These are phyloP conservation scores for Enteromius thamalakanensis DNA, from an alignment of 2,797 vertebrate species.

Conservation along the genomic window DNA sequence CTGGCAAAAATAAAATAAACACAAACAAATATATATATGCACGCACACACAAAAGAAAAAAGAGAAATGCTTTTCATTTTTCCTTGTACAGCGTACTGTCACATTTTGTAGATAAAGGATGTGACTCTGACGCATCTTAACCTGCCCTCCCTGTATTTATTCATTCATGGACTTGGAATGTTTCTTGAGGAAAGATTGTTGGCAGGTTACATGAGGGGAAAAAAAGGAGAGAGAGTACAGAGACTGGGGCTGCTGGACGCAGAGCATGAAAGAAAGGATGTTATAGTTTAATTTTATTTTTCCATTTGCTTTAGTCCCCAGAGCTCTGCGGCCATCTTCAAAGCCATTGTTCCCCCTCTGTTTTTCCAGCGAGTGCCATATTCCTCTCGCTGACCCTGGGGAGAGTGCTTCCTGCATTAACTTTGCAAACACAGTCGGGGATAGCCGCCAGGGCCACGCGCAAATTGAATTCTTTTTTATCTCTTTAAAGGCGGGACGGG, in stretches of 20 bases:
- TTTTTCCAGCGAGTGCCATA: slow-evolving; percentile 45
- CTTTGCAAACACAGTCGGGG: slow-evolving; percentile 55
- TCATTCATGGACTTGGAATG: neutral
- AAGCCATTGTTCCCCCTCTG: slow-evolving; percentile 45
- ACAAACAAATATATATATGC: no score
- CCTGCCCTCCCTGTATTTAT: neutral
- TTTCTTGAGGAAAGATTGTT: slow-evolving; percentile 22
- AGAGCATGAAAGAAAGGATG: slow-evolving; percentile 27
- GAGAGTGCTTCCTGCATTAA: slow-evolving; percentile 52
- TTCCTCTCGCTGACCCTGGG: slow-evolving; percentile 49
- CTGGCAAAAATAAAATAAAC: no score
- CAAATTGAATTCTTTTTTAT: slow-evolving; percentile 56
- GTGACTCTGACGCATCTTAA: neutral
- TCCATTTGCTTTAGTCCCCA: slow-evolving; percentile 55
- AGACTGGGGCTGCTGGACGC: slow-evolving; percentile 14
- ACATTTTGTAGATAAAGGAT: neutral
- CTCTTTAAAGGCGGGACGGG: slow-evolving; percentile 40
- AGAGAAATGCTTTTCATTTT: neutral
- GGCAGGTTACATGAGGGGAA: neutral
- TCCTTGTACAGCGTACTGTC: neutral
- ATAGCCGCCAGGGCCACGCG: slow-evolving; percentile 45
- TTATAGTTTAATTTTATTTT: slow-evolving; percentile 59
- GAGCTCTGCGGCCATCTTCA: slow-evolving; percentile 49
- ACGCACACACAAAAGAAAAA: neutral
- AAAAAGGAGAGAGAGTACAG: neutral